Conservation (phyloP, 2,797 vertebrate species). For the Tiaroga cobitis region DNA sequence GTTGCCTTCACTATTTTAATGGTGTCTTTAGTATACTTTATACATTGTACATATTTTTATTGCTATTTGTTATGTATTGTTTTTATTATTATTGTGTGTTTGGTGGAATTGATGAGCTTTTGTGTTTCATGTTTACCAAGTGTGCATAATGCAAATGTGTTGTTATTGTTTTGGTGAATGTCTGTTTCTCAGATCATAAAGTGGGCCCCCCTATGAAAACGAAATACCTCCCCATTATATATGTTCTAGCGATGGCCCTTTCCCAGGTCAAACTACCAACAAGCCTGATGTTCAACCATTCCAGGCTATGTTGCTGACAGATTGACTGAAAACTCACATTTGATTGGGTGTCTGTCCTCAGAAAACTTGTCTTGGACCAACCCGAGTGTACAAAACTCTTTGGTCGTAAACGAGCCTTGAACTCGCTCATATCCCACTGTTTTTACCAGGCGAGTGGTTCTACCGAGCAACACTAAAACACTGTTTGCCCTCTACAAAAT, state of each 20-base stretch:
- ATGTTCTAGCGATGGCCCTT: neutral
- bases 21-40: neutral
- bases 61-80: neutral
- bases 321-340: too few species aligned
- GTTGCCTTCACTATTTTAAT: too few species aligned
- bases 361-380: neutral
- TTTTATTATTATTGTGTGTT: neutral
- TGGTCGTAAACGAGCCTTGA: constrained; percentile 24
- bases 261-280: neutral
- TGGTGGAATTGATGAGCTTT: neutral
- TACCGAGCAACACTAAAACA: constrained; percentile 4
- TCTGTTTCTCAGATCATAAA: neutral
- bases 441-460: constrained; percentile 20
- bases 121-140: neutral
- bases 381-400: constrained; percentile 9
- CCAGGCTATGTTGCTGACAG: too few species aligned
- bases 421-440: constrained; percentile 20
- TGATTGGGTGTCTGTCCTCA: too few species aligned
- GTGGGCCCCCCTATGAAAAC: neutral
- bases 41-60: neutral
- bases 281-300: neutral
- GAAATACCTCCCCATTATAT: neutral
- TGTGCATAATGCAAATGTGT: neutral
- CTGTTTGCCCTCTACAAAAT: constrained; percentile 10
- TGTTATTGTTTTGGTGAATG: neutral